A percentile compares a stretch with the other conserved stretches of the same genome.
phyloP scores from a whole-genome alignment of 2,888 invertebrate species.

The Microplitis manilae region DNA sequence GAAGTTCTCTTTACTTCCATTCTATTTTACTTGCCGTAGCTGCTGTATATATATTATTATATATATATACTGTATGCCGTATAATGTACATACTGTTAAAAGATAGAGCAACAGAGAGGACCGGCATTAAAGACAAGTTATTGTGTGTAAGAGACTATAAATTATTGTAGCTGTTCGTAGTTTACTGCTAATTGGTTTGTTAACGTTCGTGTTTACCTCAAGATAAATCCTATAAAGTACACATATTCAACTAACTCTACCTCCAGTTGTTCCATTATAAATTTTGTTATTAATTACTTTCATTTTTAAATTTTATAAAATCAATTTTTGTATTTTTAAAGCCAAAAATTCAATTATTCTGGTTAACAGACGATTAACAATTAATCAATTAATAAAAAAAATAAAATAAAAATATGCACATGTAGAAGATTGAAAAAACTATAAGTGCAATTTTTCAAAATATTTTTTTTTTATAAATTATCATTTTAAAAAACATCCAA shows the following conservation, averaged over 20 bases:
- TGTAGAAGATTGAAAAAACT: too few relatives aligned
- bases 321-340: too few relatives aligned
- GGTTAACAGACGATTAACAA: too few relatives aligned
- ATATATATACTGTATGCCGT: neutral
- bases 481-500: too few relatives aligned
- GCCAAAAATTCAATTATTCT: too few relatives aligned
- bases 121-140: constrained; percentile 34
- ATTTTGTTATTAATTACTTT: neutral
- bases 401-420: too few relatives aligned
- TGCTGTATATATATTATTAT: neutral
- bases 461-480: too few relatives aligned
- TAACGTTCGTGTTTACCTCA: constrained; percentile 62
- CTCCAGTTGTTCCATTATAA: neutral
- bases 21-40: too few relatives aligned
- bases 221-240: constrained; percentile 25
- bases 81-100: constrained; percentile 7
- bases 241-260: neutral
- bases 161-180: constrained; percentile 59
- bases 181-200: constrained; percentile 69
- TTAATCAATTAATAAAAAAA: too few relatives aligned
- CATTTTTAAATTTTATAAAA: neutral
- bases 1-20: neutral
- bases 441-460: too few relatives aligned
- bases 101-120: neutral
- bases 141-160: constrained; percentile 54